Base-by-base conservation (phyloP, 2,888 invertebrate species). In the Apodemia zela region DNA sequence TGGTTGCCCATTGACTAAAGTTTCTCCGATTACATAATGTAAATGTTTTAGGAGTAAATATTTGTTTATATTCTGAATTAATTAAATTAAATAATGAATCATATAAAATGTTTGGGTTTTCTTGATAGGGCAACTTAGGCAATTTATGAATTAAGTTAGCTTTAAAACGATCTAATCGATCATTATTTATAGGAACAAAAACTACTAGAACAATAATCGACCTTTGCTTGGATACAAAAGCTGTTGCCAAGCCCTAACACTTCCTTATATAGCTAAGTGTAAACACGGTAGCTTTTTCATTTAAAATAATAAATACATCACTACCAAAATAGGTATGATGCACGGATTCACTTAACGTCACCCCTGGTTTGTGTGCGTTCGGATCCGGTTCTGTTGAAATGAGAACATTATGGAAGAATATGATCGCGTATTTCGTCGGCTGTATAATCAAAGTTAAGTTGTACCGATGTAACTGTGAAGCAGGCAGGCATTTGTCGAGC, bases 401-500 rank as follows among this genome's bases (percentile, higher is more conserved):
- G 73, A 74, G 75, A 75, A 74, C 74, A 71, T 72, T 71, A 74
- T 71, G 71, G 75, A 57, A 72, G 74, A 77, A 76, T 73, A 77
- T 76, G 76, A 81, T 76, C 79, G 76, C 75, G 75, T 72, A 75
- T 75, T 75, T 73, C 73, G 76, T 67, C 69, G 67, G 68, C 65
- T 63, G 73, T 75, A 80, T 78, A 85, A 82, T 85, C 87, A 88
- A 87, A 87, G 87, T 82, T 76, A 75, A 79, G 83, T 82, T 79
- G 80, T 77, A 69, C 71, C 79, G 81, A 84, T 83, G 86, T 89
- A 90, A 89, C 89, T 88, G 90, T 89, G 87, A 86, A 85, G 74
- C 78, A 78, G 80, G 82, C 85, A 82, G 80, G 82, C 85, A 82
- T 89, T 89, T 89, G 89, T 89, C 88, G 89, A 85, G 85, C 85